Base-by-base conservation (phyloP, 2,888 invertebrate species). In the Octodonta nipae region DNA sequence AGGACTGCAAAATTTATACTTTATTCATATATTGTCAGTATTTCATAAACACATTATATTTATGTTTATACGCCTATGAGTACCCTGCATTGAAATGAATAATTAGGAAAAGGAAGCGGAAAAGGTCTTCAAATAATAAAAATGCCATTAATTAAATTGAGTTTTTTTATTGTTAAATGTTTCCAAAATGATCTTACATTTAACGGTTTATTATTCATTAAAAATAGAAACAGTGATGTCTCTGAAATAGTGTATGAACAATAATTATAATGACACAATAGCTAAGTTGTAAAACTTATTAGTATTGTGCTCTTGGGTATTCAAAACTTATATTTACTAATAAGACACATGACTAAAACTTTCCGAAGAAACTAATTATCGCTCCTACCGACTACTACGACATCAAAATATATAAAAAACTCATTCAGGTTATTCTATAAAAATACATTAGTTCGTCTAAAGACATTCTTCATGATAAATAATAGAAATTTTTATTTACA, bases 181-280 rank as follows among this genome's bases (percentile, higher is more conserved):
- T 52, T 52, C 50, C 48, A 51, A 47, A 52, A 53, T 44, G 48
- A 52, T 44, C 52, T n/a, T 52, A 55, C 50, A 52, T 46, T 53
- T 50, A 50, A 45, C 47, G 44, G 41, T 44, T 46, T 38, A 51
- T 41, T 43, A 41, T 47, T 52, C 48, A 51, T 48, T 47, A 49
- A 52, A 49, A 50, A 51, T 50, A 54, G 44, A 47, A 47, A 48
- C 38, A 33, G 41, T 42, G 41, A 38, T 40, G 42, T 37, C 38
- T 41, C 36, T 39, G 35, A 37, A 41, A 42, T 49, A 41, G 41
- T 47, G 43, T 47, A 42, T 49, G 44, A 45, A 50, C 46, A 44
- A 45, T 42, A 36, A 40, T 41, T 35, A 22, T 22, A 10, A 10
- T 22, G 4, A 10, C 22, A 22, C 11, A 22, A 22, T 3, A 22